Evolutionary conservation across 35 echinoderm and acorn worm species (phyloP), one percentile per base, ranked within the genome.

Genomic region (Apostichopus japonicus): DNA sequence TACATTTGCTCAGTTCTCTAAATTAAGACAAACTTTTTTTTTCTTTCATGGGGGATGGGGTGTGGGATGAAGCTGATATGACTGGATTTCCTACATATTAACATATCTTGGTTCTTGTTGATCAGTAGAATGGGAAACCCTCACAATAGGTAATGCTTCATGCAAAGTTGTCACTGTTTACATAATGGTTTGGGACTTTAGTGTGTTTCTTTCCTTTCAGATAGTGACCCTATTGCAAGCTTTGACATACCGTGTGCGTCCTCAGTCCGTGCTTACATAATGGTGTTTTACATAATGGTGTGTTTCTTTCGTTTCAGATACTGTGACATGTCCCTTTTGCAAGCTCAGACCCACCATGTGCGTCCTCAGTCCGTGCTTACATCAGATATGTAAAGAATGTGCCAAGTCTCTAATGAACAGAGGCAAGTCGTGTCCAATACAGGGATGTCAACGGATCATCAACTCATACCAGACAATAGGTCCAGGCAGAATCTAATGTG

Each of bases 331-430:
- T 51, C 23, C 56, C 8, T 19, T 59, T n/a, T 89, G 86, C 61
- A 51, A 89, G 19, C 15, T 89, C 7, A 6, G 86, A 13, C 86
- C 86, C 8, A 89, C 86, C 0, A 67, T 52, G 63, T 89, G 86
- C 14, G 86, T 89, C 23, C 23, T 89, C 7, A 72, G 86, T 55
- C 86, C 86, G 5, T 89, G 86, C 27, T 63, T 89, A 17, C 86
- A 89, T 73, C 86, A 72, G 23, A 89, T 72, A 24, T 89, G 86
- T 54, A 89, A 89, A 17, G 86, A 89, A 51, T 89, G 86, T 73
- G 86, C 86, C 24, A 89, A 89, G 22, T 89, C 86, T 24, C 62
- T 89, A 19, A 89, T 89, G 27, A 89, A 89, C 86, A 89, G 63
- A 62, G 24, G 27, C 5, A 89, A 72, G 27, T 13, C 56, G 0